phyloP scores from a whole-genome alignment of 2,888 invertebrate genomes.

The Nomada ferruginata region DNA sequence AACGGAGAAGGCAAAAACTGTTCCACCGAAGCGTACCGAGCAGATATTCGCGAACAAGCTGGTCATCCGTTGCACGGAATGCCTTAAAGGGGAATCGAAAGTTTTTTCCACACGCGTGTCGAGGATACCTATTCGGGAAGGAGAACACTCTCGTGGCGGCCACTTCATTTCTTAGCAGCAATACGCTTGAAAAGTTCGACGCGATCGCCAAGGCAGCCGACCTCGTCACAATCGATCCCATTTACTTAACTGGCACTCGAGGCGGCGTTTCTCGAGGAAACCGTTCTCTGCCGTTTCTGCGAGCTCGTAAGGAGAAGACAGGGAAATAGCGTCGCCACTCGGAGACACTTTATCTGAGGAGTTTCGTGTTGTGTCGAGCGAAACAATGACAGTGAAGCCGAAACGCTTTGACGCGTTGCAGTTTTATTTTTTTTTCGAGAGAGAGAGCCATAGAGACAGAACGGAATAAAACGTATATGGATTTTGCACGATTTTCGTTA shows the following conservation, averaged over 20 bases:
- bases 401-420: not conserved
- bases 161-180: constrained; percentile 55
- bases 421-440: not conserved
- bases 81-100: not conserved
- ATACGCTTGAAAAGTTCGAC: constrained; percentile 62
- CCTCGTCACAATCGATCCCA: constrained; percentile 66
- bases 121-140: constrained; percentile 10
- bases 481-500: not conserved
- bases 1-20: constrained; percentile 51
- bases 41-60: constrained; percentile 24
- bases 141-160: constrained; percentile 28
- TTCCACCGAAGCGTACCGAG: constrained; percentile 59
- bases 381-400: not conserved
- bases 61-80: not conserved
- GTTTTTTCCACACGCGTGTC: not conserved
- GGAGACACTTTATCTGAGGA: constrained; percentile 2
- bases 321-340: constrained; percentile 8
- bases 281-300: constrained; percentile 32
- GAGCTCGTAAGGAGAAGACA: not conserved
- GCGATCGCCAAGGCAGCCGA: constrained; percentile 55
- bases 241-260: constrained; percentile 70
- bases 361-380: not conserved
- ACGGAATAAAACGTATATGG: too few relatives aligned
- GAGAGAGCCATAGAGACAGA: too few relatives aligned
- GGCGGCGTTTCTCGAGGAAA: constrained; percentile 33